These are phyloP conservation scores for Saxidomus purpurata DNA, from an alignment of 1,140 invertebrate species.

Conservation along the genomic window DNA sequence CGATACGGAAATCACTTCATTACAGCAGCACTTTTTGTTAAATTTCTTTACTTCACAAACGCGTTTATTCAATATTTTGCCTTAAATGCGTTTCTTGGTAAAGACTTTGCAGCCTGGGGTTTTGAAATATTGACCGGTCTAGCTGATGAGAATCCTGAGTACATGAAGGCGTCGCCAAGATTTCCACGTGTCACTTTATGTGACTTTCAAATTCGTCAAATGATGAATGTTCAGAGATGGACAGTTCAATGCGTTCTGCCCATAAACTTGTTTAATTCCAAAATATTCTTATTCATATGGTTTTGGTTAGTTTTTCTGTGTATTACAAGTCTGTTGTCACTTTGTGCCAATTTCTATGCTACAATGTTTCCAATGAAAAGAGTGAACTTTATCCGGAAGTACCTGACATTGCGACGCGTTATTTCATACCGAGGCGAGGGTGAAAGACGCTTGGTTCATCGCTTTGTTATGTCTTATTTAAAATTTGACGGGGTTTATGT, in stretches of 20 bases:
- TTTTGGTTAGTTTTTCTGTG: constrained; percentile 88
- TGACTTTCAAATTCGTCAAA: constrained; percentile 87
- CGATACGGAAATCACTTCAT: constrained; percentile 87
- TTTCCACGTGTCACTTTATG: constrained; percentile 88
- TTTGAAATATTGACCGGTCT: constrained; percentile 87
- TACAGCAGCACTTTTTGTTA: constrained; percentile 86
- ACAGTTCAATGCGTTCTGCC: constrained; percentile 88
- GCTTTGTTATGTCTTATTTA: constrained; percentile 79
- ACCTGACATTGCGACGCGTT: constrained; percentile 82
- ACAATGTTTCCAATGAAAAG: constrained; percentile 79
- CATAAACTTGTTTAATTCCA: constrained; percentile 88
- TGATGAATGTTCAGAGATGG: constrained; percentile 86
- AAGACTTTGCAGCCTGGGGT: constrained; percentile 86
- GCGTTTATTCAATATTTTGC: constrained; percentile 88
- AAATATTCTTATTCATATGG: constrained; percentile 88
- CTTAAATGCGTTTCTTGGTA: constrained; percentile 87
- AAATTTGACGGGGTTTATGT: constrained; percentile 82
- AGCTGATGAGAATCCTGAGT: constrained; percentile 84
- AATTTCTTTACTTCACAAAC: constrained; percentile 87
- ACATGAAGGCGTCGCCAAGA: constrained; percentile 74
- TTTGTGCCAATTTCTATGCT: constrained; percentile 81
- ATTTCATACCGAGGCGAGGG: constrained; percentile 75
- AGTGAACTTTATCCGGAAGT: constrained; percentile 83
- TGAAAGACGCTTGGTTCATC: constrained; percentile 76
- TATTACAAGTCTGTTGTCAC: constrained; percentile 84